phyloP scores from a whole-genome alignment of 35 echinoderm and acorn worm genomes.

The Heliocidaris tuberculata region DNA sequence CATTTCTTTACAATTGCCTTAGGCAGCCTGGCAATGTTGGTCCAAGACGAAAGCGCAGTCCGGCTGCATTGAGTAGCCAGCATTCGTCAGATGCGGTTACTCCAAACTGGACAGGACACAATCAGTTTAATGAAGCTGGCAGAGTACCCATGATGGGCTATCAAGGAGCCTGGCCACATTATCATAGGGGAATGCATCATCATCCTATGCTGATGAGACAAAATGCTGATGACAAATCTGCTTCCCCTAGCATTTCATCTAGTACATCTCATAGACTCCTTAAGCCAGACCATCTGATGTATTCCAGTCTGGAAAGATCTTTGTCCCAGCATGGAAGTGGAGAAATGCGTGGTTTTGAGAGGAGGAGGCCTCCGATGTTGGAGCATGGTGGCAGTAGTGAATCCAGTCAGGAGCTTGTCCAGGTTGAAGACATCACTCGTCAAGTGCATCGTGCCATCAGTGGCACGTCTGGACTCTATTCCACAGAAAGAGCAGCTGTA shows the following conservation, averaged over 20 bases:
- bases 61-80: conserved; percentile 42
- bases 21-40: conserved; percentile 25
- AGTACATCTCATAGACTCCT: conserved; percentile 44
- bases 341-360: conserved; percentile 57
- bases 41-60: conserved; percentile 28
- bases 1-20: conserved; percentile 68
- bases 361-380: conserved; percentile 23
- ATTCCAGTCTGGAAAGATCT: conserved; percentile 35
- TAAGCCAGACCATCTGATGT: conserved; percentile 50
- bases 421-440: conserved; percentile 91
- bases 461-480: conserved; percentile 68
- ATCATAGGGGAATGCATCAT: conserved; percentile 31
- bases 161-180: conserved; percentile 29
- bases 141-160: conserved; percentile 13
- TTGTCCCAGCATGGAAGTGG: conserved; percentile 29
- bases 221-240: conserved; percentile 53
- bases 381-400: conserved; percentile 63
- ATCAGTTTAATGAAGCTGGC: conserved; percentile 20
- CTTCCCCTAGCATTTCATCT: conserved; percentile 55
- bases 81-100: conserved; percentile 50
- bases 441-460: conserved; percentile 84
- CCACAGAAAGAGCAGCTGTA: conserved; percentile 51
- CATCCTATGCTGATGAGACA: conserved; percentile 50
- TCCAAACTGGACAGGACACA: conserved; percentile 1
- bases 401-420: conserved; percentile 80